phyloP scores from a whole-genome alignment of 1,140 invertebrate species.

The Triops longicaudatus region DNA sequence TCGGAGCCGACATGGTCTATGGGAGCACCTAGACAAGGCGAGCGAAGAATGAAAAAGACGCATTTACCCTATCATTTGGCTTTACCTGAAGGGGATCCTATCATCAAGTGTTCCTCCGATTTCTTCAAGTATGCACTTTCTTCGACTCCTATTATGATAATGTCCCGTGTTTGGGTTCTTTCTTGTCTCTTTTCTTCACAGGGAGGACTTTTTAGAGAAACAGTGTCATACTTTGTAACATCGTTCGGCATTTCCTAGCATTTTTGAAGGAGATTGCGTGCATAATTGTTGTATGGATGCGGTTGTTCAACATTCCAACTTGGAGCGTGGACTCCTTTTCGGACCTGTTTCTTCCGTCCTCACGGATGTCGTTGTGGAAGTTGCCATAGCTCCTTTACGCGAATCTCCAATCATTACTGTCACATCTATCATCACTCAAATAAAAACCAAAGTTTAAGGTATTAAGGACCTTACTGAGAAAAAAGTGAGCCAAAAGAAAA shows the following conservation, averaged over 20 bases:
- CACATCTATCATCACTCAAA: background rate
- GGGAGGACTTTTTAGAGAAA: background rate
- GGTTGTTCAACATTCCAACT: background rate
- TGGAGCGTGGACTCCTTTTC: background rate
- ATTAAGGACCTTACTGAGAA: background rate
- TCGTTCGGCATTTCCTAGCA: background rate
- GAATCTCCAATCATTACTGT: background rate
- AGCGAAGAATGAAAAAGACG: background rate
- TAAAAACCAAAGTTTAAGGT: background rate
- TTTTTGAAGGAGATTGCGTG: background rate
- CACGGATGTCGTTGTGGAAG: conserved; percentile 1
- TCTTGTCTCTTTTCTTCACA: background rate
- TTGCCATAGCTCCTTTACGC: background rate
- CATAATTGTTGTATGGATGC: background rate
- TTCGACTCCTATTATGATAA: conserved; percentile 1
- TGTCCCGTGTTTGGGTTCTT: background rate
- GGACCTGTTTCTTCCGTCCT: background rate
- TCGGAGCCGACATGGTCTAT: background rate
- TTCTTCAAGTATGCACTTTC: background rate
- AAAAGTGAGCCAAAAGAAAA: background rate
- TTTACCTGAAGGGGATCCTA: background rate
- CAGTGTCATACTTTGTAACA: background rate
- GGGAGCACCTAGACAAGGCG: background rate
- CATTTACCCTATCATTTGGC: conserved; percentile 5
- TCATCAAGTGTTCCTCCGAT: conserved; percentile 3